A percentile compares a stretch with the other conserved stretches of the same genome.
phyloP scores from a whole-genome alignment of 2,797 vertebrate species.

The Amniataba percoides region DNA sequence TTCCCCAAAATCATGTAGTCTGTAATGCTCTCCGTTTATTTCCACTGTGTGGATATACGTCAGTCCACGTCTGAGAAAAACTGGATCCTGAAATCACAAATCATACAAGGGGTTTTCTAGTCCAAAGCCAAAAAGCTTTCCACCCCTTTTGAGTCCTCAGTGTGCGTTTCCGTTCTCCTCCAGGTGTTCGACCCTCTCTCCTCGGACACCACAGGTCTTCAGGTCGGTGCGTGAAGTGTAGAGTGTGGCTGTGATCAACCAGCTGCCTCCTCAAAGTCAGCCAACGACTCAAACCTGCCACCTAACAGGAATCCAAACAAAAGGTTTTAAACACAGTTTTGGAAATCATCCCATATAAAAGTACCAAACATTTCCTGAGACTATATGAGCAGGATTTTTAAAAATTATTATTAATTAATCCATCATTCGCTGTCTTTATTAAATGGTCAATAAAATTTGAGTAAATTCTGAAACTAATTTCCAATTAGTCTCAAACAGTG shows the following conservation, averaged over 20 bases:
- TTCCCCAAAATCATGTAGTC: conserved; percentile 69
- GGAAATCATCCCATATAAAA: background rate
- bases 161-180: conserved; percentile 54
- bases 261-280: conserved; percentile 65
- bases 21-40: conserved; percentile 62
- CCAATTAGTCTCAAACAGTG: background rate
- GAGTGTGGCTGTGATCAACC: conserved; percentile 62
- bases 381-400: too few relatives aligned
- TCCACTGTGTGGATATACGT: conserved; percentile 61
- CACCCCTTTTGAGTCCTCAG: conserved; percentile 67
- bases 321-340: background rate
- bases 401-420: too few relatives aligned
- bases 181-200: conserved; percentile 54
- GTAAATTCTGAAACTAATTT: background rate
- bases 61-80: conserved; percentile 57
- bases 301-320: conserved; percentile 49
- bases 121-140: conserved; percentile 79
- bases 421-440: background rate
- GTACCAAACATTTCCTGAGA: background rate
- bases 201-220: conserved; percentile 50
- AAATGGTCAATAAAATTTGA: background rate
- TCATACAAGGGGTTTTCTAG: conserved; percentile 70
- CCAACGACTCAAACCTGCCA: conserved; percentile 68
- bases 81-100: conserved; percentile 64
- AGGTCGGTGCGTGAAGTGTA: conserved; percentile 54